Percentiles rank a stretch among this genome's conserved stretches.
Conservation (phyloP, 1,140 invertebrate genomes). For the Sesamia nonagrioides region DNA sequence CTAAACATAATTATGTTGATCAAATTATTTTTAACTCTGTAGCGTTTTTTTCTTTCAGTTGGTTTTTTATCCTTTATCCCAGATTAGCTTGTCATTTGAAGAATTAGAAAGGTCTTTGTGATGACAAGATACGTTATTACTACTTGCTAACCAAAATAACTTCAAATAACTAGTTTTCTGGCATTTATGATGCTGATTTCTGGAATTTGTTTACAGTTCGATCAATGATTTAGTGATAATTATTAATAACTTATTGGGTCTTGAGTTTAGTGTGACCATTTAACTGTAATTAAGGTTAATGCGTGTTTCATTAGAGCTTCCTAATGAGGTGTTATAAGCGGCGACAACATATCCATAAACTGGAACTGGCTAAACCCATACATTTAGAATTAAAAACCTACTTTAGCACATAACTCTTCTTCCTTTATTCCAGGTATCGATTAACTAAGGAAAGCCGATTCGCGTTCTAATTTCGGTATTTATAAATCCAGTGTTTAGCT, state of each 20-base stretch:
- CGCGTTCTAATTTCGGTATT: slow-evolving; percentile 25
- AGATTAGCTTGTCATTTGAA: too few species aligned
- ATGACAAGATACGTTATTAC: too few species aligned
- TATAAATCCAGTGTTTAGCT: slow-evolving; percentile 15
- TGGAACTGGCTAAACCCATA: background rate
- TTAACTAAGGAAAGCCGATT: background rate
- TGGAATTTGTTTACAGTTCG: background rate
- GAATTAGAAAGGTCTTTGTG: too few species aligned
- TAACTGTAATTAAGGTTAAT: background rate
- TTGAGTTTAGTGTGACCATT: background rate
- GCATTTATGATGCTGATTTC: background rate
- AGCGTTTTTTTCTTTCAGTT: too few species aligned
- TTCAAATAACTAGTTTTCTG: background rate
- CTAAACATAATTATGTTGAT: too few species aligned
- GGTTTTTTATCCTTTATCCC: too few species aligned
- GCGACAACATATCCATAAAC: background rate
- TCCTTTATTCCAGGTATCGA: background rate
- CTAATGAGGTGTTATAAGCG: background rate
- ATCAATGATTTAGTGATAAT: background rate
- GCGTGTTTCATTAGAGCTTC: background rate
- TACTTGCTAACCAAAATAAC: background rate
- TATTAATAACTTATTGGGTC: background rate
- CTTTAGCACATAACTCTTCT: background rate
- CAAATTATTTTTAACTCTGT: too few species aligned
- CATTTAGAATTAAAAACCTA: background rate